phyloP scores from a whole-genome alignment of 2,888 invertebrate species.

The Athalia circularis region DNA sequence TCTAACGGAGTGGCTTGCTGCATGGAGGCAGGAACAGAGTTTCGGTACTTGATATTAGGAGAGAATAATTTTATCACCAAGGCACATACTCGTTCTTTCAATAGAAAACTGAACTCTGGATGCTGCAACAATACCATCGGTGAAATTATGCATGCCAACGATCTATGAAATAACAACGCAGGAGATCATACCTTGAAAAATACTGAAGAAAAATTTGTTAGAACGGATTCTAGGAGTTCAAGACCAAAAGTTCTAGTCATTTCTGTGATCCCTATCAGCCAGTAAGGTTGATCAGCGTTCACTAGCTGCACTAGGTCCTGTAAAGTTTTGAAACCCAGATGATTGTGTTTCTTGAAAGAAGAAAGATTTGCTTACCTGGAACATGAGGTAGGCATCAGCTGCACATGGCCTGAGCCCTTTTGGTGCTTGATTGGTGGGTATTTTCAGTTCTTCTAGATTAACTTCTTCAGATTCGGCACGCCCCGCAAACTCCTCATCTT shows the following conservation, averaged over 20 bases:
- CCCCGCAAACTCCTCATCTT: constrained; percentile 78
- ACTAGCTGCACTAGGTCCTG: constrained; percentile 97
- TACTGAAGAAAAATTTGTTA: constrained; percentile 89
- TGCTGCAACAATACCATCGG: constrained; percentile 80
- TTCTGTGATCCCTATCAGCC: constrained; percentile 96
- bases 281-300: constrained; percentile 96
- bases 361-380: constrained; percentile 81
- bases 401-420: constrained; percentile 92
- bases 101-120: constrained; percentile 92
- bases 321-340: constrained; percentile 54
- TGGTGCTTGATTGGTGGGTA: constrained; percentile 85
- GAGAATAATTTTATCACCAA: constrained; percentile 98
- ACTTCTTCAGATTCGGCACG: constrained; percentile 73
- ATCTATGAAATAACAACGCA: constrained; percentile 30
- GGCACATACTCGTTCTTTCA: constrained; percentile 98
- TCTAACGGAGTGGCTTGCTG: constrained; percentile 83
- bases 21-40: constrained; percentile 77
- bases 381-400: constrained; percentile 94
- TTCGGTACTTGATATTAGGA: constrained; percentile 97
- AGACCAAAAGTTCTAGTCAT: constrained; percentile 98
- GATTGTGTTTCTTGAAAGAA: constrained; percentile 27
- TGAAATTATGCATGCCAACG: background rate
- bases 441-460: constrained; percentile 87
- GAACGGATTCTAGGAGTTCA: constrained; percentile 94
- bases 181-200: constrained; percentile 86